phyloP scores from a whole-genome alignment of 2,888 invertebrate genomes.

The Crepidodera aurea region DNA sequence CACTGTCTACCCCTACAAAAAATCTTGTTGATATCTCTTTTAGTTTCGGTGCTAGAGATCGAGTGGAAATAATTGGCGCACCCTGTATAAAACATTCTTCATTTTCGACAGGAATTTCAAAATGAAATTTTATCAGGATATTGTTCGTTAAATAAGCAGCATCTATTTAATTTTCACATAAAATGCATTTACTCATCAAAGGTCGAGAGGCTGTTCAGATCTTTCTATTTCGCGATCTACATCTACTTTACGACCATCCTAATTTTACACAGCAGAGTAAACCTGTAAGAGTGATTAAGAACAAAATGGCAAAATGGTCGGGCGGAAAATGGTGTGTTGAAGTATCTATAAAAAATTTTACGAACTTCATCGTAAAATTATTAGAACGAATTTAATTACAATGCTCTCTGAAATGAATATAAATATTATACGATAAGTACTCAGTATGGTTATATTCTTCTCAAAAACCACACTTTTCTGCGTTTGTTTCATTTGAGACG shows the following conservation, averaged over 20 bases:
- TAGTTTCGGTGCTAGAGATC: too few species aligned
- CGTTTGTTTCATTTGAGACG: too few species aligned
- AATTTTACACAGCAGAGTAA: constrained; percentile 14
- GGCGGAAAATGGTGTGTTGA: constrained; percentile 11
- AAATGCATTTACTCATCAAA: constrained; percentile 5
- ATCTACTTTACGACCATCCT: constrained; percentile 18
- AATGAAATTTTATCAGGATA: too few species aligned
- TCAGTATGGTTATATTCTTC: background rate
- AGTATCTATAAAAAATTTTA: constrained; percentile 9
- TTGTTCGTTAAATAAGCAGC: too few species aligned
- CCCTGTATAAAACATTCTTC: too few species aligned
- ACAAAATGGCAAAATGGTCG: constrained; percentile 7
- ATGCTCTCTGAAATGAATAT: background rate
- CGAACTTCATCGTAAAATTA: constrained; percentile 4
- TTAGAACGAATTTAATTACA: constrained; percentile 8
- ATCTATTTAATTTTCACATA: background rate
- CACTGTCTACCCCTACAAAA: too few species aligned
- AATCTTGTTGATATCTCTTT: too few species aligned
- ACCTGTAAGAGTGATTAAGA: constrained; percentile 14
- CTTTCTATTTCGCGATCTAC: constrained; percentile 11
- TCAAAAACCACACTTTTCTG: background rate
- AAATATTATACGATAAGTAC: background rate
- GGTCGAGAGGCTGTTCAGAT: background rate
- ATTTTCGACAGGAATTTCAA: too few species aligned
- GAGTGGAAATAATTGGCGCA: too few species aligned